Conservation (phyloP, 2,797 vertebrate species). For the Microchirus variegatus region DNA sequence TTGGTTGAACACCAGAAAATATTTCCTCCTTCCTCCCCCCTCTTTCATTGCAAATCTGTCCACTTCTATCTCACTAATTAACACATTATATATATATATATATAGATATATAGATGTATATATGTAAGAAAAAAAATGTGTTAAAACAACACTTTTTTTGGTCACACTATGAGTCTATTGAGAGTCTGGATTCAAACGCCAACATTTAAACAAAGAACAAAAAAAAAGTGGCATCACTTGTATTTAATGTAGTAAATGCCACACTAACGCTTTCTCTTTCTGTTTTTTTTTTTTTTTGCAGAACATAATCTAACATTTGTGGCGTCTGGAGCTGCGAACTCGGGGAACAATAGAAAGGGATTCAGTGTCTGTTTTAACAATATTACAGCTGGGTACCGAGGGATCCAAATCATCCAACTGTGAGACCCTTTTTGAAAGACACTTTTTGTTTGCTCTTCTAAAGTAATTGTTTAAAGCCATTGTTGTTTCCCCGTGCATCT, state of each 20-base stretch:
- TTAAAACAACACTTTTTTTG: background rate
- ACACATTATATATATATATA: background rate
- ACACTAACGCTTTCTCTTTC: background rate
- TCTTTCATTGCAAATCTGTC: conserved; percentile 2
- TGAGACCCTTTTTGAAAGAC: background rate
- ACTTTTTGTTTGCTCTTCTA: conserved; percentile 9
- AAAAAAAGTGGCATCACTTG: background rate
- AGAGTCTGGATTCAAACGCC: background rate
- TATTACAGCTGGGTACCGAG: background rate
- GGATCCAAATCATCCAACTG: conserved; percentile 7
- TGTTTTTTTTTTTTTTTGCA: background rate
- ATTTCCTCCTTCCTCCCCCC: background rate
- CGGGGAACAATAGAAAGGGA: conserved; percentile 8
- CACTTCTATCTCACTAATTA: conserved; percentile 3
- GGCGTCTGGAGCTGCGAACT: background rate
- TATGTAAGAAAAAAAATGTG: background rate
- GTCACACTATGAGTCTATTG: no score
- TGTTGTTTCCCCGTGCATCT: conserved; percentile 21
- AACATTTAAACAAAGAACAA: background rate
- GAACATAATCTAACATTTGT: background rate
- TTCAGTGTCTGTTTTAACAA: conserved; percentile 12
- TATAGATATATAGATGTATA: background rate
- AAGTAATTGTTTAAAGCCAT: conserved; percentile 13
- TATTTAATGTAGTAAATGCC: no score
- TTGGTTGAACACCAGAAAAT: conserved; percentile 3